Conservation (phyloP, 2,888 invertebrate species). For the Rhingia campestris region DNA sequence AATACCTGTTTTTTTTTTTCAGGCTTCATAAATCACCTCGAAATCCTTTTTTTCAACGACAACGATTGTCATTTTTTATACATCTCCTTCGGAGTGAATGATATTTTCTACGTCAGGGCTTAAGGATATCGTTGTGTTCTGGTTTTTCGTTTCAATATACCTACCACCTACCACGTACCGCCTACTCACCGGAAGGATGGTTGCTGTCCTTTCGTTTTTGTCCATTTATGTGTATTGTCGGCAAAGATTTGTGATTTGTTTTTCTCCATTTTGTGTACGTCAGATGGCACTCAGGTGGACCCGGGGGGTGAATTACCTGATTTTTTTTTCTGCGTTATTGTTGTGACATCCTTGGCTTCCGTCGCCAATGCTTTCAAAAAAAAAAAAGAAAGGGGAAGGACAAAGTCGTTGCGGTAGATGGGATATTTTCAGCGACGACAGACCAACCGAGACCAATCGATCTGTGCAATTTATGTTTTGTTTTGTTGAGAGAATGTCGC, state of each 20-base stretch:
- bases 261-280: conserved; percentile 58
- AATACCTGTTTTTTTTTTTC: conserved; percentile 56
- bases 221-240: conserved; percentile 39
- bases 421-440: conserved; percentile 25
- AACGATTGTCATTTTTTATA: conserved; percentile 63
- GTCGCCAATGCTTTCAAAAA: background rate
- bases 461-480: conserved; percentile 68
- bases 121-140: conserved; percentile 35
- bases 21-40: conserved; percentile 64
- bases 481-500: conserved; percentile 29
- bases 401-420: conserved; percentile 35
- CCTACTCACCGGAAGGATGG: conserved; percentile 12
- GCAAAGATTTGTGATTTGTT: conserved; percentile 48
- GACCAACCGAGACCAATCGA: conserved; percentile 60
- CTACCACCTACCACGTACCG: background rate
- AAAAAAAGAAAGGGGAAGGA: background rate
- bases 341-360: conserved; percentile 27
- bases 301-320: conserved; percentile 38
- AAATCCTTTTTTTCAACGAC: conserved; percentile 36
- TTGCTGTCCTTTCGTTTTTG: conserved; percentile 29
- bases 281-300: conserved; percentile 64
- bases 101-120: conserved; percentile 33
- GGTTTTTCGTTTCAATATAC: background rate
- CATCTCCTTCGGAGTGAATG: conserved; percentile 41
- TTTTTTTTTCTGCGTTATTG: background rate